Evolutionary conservation across 2,113 vertebrate species (phyloP).

Genomic region (Tupaia tana): DNA sequence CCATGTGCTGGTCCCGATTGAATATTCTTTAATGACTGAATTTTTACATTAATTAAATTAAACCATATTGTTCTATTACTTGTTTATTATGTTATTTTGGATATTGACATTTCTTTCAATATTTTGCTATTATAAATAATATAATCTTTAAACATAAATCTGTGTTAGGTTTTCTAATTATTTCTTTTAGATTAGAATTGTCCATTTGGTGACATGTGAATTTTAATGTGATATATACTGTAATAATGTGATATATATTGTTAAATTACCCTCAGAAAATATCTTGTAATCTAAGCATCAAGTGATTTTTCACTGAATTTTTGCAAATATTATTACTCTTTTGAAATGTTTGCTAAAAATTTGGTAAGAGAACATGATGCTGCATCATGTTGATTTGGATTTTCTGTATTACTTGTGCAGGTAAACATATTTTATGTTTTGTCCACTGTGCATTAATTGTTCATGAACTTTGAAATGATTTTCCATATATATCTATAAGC

Average conservation of each 20-base stretch:
- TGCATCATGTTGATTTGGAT: not conserved
- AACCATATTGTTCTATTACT: not conserved
- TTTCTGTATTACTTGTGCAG: not conserved
- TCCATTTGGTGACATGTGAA: not conserved
- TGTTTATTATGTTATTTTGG: conserved; percentile 15
- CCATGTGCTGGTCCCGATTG: not conserved
- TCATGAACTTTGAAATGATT: conserved; percentile 23
- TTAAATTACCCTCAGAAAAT: conserved; percentile 12
- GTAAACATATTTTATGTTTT: not conserved
- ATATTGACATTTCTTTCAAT: not conserved
- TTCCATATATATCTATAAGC: not conserved
- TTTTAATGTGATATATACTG: not conserved
- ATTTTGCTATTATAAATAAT: conserved; percentile 5
- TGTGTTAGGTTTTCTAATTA: conserved; percentile 25
- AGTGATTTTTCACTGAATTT: not conserved
- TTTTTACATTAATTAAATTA: conserved; percentile 32
- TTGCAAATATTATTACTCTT: not conserved
- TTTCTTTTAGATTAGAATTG: not conserved
- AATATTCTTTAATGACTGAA: conserved; percentile 48
- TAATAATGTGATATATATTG: not conserved
- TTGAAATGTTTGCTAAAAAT: conserved; percentile 20
- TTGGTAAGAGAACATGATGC: not conserved
- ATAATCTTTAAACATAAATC: not conserved
- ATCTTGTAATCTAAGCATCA: not conserved
- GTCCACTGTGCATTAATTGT: not conserved